Conservation (phyloP, 2,888 invertebrate genomes). For the Clunio marinus region DNA sequence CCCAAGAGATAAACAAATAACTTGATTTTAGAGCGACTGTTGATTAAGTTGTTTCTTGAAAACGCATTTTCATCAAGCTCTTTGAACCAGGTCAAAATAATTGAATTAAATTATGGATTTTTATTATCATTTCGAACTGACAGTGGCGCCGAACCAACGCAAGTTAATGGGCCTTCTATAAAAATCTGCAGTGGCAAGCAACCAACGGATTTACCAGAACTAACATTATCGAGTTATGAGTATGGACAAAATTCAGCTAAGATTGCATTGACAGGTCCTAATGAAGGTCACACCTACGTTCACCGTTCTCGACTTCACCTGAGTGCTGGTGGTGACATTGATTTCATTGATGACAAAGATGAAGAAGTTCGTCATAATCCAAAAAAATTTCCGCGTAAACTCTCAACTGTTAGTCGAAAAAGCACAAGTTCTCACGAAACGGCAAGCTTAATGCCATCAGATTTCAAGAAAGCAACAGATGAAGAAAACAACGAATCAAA, state of each 20-base stretch:
- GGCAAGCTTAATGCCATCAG: conserved; percentile 20
- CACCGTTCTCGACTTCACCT: conserved; percentile 63
- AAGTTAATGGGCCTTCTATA: conserved; percentile 50
- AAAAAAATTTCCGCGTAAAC: conserved; percentile 18
- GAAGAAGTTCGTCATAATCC: conserved; percentile 43
- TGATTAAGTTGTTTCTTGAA: not conserved
- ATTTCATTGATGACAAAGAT: conserved; percentile 62
- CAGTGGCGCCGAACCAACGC: conserved; percentile 10
- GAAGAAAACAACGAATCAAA: conserved; percentile 34
- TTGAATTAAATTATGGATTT: not conserved
- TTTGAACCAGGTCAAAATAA: not conserved
- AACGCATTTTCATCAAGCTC: not conserved
- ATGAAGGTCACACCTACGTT: conserved; percentile 72
- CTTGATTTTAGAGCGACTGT: not conserved
- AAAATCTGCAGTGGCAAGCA: conserved; percentile 65
- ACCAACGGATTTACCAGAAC: conserved; percentile 67
- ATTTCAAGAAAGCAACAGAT: conserved; percentile 33
- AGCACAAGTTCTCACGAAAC: conserved; percentile 8
- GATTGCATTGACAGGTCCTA: conserved; percentile 76
- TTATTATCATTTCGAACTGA: not conserved
- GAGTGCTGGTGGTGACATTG: conserved; percentile 66
- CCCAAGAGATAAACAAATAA: conserved; percentile 14
- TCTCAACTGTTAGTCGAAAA: conserved; percentile 32
- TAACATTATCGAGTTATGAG: conserved; percentile 54
- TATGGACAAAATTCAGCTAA: conserved; percentile 58